phyloP scores from a whole-genome alignment of 2,113 vertebrate genomes.

The Hirundichthys speculiger region DNA sequence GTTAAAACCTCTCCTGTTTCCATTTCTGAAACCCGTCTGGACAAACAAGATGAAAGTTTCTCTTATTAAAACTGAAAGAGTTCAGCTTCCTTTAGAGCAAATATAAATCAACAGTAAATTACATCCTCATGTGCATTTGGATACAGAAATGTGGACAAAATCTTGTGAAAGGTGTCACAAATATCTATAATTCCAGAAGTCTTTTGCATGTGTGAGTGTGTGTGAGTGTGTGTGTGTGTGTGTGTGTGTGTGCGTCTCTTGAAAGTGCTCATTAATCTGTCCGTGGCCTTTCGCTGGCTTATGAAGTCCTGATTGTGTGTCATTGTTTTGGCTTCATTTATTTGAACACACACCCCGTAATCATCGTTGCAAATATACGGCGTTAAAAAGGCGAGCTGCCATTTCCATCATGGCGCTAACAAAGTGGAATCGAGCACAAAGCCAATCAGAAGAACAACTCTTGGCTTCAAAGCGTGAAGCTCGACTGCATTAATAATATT shows the following conservation, averaged over 20 bases:
- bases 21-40: background rate
- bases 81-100: constrained; percentile 65
- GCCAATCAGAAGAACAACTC: constrained; percentile 75
- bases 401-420: constrained; percentile 80
- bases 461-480: constrained; percentile 64
- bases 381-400: constrained; percentile 80
- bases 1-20: too few species aligned
- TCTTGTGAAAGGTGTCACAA: constrained; percentile 74
- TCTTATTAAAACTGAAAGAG: constrained; percentile 65
- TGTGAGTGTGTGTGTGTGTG: constrained; percentile 7
- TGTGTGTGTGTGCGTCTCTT: constrained; percentile 27
- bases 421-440: constrained; percentile 82
- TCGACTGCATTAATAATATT: constrained; percentile 82
- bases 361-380: constrained; percentile 77
- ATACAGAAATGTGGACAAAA: constrained; percentile 61
- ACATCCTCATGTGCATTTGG: constrained; percentile 70
- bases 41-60: constrained; percentile 56
- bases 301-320: constrained; percentile 83
- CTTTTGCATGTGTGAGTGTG: constrained; percentile 12
- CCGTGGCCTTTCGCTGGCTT: constrained; percentile 73
- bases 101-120: constrained; percentile 75
- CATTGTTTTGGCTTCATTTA: constrained; percentile 85
- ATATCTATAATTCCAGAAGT: constrained; percentile 76
- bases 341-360: constrained; percentile 83
- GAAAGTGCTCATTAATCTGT: constrained; percentile 82